Percentiles rank a stretch among this genome's conserved stretches.
These are phyloP conservation scores for Butorides virescens DNA, from an alignment of 2,113 vertebrate genomes.

Conservation along the genomic window DNA sequence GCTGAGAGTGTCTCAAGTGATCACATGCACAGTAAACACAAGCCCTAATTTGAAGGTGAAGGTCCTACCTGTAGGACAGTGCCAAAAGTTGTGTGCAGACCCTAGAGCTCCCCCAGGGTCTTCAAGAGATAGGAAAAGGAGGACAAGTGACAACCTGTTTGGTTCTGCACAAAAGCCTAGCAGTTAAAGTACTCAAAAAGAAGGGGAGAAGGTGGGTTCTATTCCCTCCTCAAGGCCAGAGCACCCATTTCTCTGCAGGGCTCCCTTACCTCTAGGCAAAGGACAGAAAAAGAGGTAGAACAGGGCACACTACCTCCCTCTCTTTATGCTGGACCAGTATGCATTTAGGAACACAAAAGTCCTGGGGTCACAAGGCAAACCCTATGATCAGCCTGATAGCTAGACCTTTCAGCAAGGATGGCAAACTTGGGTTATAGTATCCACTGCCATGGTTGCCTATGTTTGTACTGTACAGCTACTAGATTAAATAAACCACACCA, in stretches of 20 bases:
- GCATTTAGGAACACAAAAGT: not conserved
- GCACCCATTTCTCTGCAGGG: not conserved
- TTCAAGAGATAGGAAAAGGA: not conserved
- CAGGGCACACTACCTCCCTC: not conserved
- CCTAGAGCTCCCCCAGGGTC: rapidly evolving
- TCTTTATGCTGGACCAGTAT: not conserved
- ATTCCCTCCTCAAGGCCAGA: not conserved
- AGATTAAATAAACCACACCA: not conserved
- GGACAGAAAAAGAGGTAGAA: not conserved
- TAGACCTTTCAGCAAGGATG: not conserved
- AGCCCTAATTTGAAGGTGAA: not conserved
- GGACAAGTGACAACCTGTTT: not conserved
- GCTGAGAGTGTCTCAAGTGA: not conserved
- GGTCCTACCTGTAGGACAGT: not conserved
- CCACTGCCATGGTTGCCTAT: not conserved
- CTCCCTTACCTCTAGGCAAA: not conserved
- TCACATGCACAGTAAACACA: not conserved
- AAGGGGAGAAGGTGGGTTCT: not conserved
- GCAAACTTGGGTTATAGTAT: not conserved
- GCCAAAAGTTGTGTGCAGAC: not conserved
- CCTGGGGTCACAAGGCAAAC: not conserved
- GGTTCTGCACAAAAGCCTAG: not conserved
- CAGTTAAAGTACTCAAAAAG: not conserved
- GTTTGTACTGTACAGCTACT: not conserved
- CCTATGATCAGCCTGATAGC: not conserved